A percentile compares a stretch with the other conserved stretches of the same genome.
Conservation (phyloP, 2,113 vertebrate species). For the Oncorhynchus gorbuscha region DNA sequence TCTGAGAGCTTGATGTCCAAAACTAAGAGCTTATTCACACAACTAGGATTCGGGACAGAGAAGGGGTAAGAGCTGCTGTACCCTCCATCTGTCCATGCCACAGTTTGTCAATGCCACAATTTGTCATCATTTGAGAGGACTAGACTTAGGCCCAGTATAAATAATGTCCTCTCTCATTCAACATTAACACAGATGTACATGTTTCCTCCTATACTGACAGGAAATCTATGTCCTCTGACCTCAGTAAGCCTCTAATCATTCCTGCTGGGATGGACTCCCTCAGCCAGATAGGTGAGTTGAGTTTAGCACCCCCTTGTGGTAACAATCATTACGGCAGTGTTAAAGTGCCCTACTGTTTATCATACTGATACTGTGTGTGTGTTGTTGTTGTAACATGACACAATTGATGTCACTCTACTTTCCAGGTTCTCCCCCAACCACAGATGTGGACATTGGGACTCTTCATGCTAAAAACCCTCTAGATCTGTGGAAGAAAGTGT, state of each 20-base stretch:
- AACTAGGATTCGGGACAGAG: slow-evolving; percentile 88
- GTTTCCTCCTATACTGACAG: slow-evolving; percentile 61
- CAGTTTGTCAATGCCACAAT: neutral
- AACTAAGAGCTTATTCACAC: slow-evolving; percentile 84
- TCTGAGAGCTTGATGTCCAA: slow-evolving; percentile 87
- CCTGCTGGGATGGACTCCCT: slow-evolving; percentile 90
- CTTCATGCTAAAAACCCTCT: slow-evolving; percentile 84
- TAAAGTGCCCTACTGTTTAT: too few relatives aligned
- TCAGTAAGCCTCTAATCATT: slow-evolving; percentile 86
- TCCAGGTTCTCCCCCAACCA: slow-evolving; percentile 82
- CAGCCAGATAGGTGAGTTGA: slow-evolving; percentile 87
- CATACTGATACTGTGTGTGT: too few relatives aligned
- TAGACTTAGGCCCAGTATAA: neutral
- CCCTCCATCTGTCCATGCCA: neutral
- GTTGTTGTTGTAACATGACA: too few relatives aligned
- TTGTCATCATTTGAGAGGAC: neutral
- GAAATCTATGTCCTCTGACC: slow-evolving; percentile 84
- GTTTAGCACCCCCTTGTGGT: slow-evolving; percentile 29
- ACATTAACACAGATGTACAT: neutral
- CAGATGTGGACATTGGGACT: slow-evolving; percentile 80
- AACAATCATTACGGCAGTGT: neutral
- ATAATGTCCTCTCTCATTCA: neutral
- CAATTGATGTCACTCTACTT: neutral
- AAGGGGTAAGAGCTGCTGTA: slow-evolving; percentile 75
- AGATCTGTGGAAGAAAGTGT: slow-evolving; percentile 94